These are phyloP conservation scores for Rhineura floridana DNA, from an alignment of 2,113 vertebrate genomes.

Conservation along the genomic window DNA sequence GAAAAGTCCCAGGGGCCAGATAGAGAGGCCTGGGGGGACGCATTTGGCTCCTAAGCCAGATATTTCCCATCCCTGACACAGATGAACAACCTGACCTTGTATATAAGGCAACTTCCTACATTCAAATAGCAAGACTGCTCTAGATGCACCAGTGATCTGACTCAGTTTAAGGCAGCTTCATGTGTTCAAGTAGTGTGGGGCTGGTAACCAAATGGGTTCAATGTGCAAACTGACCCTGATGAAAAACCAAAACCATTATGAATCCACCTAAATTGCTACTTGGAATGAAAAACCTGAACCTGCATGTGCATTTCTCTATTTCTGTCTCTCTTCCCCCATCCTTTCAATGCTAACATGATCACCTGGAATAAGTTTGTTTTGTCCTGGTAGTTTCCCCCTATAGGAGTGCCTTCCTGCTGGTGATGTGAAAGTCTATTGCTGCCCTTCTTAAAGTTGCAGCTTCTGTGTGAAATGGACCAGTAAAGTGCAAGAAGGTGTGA, in stretches of 20 bases:
- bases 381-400: background rate
- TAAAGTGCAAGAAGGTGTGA: conserved; percentile 30
- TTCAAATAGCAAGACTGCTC: background rate
- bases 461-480: conserved; percentile 25
- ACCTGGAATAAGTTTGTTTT: background rate
- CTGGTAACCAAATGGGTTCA: background rate
- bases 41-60: too few species aligned
- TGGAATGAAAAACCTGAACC: background rate
- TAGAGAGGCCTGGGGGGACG: too few species aligned
- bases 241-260: background rate
- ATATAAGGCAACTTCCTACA: background rate
- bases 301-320: background rate
- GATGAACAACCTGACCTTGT: too few species aligned
- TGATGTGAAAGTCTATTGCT: conserved; percentile 17
- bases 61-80: too few species aligned
- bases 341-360: background rate
- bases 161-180: background rate
- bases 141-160: background rate
- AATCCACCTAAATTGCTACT: background rate
- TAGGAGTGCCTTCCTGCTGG: background rate
- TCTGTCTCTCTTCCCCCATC: background rate
- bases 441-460: conserved; percentile 8
- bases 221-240: background rate
- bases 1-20: too few species aligned
- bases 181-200: background rate